These are phyloP conservation scores for Propithecus deckenii DNA, from an alignment of 2,797 vertebrate genomes.

Conservation along the genomic window DNA sequence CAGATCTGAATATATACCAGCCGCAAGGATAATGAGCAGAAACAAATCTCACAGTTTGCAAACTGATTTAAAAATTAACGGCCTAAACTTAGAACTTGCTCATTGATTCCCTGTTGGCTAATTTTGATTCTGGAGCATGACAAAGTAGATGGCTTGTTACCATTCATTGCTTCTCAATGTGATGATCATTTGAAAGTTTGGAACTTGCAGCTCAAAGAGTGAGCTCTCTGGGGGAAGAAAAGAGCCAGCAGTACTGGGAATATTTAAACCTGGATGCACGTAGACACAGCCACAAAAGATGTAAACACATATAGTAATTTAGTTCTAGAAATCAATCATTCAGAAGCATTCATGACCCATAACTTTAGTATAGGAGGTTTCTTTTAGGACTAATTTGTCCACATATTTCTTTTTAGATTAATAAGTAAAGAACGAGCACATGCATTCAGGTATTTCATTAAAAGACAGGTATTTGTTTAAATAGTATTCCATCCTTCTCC, in stretches of 20 bases:
- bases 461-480: neutral
- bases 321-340: neutral
- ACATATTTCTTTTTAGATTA: neutral
- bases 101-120: slow-evolving; percentile 69
- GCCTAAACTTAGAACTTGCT: slow-evolving; percentile 71
- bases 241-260: neutral
- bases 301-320: neutral
- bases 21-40: neutral
- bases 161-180: slow-evolving; percentile 45
- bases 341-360: neutral
- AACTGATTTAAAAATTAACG: slow-evolving; percentile 76
- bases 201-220: neutral
- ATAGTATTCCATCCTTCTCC: neutral
- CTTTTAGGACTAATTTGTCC: neutral
- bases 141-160: neutral
- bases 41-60: slow-evolving; percentile 47
- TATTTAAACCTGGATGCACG: neutral
- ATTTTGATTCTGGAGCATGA: slow-evolving; percentile 54
- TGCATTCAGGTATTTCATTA: neutral
- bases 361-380: neutral
- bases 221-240: neutral
- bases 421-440: neutral
- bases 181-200: slow-evolving; percentile 22
- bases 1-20: neutral
- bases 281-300: neutral